phyloP scores from a whole-genome alignment of 30 jellyfish, hydroid and myxozoan genomes.

The Chrysaora quinquecirrha region DNA sequence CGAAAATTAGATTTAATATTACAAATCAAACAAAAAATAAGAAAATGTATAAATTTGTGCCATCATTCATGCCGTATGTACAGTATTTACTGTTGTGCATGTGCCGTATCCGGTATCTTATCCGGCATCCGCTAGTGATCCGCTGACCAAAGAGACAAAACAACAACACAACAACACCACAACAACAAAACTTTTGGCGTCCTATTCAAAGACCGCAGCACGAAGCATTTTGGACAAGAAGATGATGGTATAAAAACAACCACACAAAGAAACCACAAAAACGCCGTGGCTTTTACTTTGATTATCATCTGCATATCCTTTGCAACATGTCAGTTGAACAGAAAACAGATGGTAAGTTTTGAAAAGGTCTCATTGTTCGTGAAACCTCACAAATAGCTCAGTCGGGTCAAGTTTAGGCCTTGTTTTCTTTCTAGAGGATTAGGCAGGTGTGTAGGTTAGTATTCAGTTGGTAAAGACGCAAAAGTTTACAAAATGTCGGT shows the following conservation, averaged over 20 bases:
- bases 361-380: conserved; percentile 6
- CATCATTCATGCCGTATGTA: too few relatives aligned
- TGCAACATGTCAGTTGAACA: conserved; percentile 42
- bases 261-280: conserved; percentile 60
- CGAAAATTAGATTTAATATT: too few relatives aligned
- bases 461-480: not conserved
- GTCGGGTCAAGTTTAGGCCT: not conserved
- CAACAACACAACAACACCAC: conserved; percentile 46
- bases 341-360: conserved; percentile 61
- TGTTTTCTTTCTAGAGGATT: not conserved
- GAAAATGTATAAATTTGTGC: too few relatives aligned
- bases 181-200: conserved; percentile 61
- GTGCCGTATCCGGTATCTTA: too few relatives aligned
- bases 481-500: conserved; percentile 5
- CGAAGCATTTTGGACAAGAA: not conserved
- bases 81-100: too few relatives aligned
- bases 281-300: conserved; percentile 34
- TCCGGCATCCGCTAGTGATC: too few relatives aligned
- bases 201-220: conserved; percentile 49
- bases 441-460: not conserved
- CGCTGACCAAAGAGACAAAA: not conserved
- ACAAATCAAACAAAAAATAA: too few relatives aligned
- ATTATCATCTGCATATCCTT: conserved; percentile 41
- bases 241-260: not conserved
- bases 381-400: not conserved